Percentiles rank a stretch among this genome's conserved stretches.
phyloP scores from a whole-genome alignment of 2,888 invertebrate species.

The Ecliptopera silaceata region DNA sequence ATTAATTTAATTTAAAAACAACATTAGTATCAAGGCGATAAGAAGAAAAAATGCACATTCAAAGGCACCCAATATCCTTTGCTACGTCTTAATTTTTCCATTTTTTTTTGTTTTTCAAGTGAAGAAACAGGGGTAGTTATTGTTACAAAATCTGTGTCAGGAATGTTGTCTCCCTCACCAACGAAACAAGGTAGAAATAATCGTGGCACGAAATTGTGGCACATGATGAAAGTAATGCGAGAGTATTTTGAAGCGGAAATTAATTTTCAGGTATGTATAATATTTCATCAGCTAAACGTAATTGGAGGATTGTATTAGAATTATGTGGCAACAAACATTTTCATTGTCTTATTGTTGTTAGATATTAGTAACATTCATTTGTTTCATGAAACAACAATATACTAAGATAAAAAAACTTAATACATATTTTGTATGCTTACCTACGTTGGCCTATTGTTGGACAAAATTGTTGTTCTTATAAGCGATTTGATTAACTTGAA shows the following conservation, averaged over 20 bases:
- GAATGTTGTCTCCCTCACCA: conserved; percentile 32
- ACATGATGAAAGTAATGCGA: conserved; percentile 38
- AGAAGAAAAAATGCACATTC: too few species aligned
- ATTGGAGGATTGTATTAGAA: conserved; percentile 16
- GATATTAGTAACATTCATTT: too few species aligned
- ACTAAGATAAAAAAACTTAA: too few species aligned
- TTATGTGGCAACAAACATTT: conserved; percentile 2
- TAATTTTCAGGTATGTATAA: conserved; percentile 33
- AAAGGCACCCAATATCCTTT: too few species aligned
- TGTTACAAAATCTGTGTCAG: conserved; percentile 5
- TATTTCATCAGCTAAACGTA: conserved; percentile 25
- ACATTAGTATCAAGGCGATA: too few species aligned
- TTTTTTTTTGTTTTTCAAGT: not conserved
- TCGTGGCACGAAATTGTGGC: conserved; percentile 37
- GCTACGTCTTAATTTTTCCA: not conserved
- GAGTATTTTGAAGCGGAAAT: conserved; percentile 32
- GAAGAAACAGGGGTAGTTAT: not conserved
- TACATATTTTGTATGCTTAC: too few species aligned
- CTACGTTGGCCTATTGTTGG: too few species aligned
- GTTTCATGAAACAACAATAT: too few species aligned
- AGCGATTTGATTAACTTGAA: too few species aligned
- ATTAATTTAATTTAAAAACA: too few species aligned
- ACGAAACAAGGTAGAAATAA: conserved; percentile 40
- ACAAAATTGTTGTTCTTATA: too few species aligned
- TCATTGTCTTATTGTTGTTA: not conserved